phyloP scores from a whole-genome alignment of 2,113 vertebrate genomes.

The Festucalex cinctus region DNA sequence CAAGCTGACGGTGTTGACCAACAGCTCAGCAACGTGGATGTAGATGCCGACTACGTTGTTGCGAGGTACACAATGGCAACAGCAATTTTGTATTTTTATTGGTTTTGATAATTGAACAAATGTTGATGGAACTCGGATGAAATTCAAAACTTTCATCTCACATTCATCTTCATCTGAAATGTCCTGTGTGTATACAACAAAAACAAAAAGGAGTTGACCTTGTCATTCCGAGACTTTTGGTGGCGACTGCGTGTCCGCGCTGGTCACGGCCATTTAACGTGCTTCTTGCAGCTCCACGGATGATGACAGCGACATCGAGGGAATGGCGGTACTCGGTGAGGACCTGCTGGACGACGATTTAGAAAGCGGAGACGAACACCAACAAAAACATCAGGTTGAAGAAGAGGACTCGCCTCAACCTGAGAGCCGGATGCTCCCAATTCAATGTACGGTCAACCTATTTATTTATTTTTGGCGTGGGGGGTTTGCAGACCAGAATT shows the following conservation, averaged over 20 bases:
- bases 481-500: too few species aligned
- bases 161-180: too few species aligned
- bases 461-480: background rate
- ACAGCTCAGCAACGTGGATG: background rate
- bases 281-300: constrained; percentile 23
- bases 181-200: too few species aligned
- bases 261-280: background rate
- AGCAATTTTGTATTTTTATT: too few species aligned
- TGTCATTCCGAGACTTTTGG: too few species aligned
- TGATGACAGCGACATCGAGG: constrained; percentile 63
- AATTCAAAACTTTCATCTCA: too few species aligned
- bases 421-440: constrained; percentile 12
- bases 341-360: constrained; percentile 17
- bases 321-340: constrained; percentile 65
- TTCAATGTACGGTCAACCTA: background rate
- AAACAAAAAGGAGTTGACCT: too few species aligned
- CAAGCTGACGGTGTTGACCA: constrained; percentile 9
- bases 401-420: constrained; percentile 2
- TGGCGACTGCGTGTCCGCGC: too few species aligned
- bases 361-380: constrained; percentile 5
- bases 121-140: too few species aligned
- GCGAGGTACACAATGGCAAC: too few species aligned
- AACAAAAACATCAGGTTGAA: too few species aligned
- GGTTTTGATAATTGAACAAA: too few species aligned
- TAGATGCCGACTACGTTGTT: constrained; percentile 36